Percentiles rank a stretch among this genome's conserved stretches.
These are phyloP conservation scores for Hyposoter didymator DNA, from an alignment of 2,888 invertebrate genomes.

Conservation along the genomic window DNA sequence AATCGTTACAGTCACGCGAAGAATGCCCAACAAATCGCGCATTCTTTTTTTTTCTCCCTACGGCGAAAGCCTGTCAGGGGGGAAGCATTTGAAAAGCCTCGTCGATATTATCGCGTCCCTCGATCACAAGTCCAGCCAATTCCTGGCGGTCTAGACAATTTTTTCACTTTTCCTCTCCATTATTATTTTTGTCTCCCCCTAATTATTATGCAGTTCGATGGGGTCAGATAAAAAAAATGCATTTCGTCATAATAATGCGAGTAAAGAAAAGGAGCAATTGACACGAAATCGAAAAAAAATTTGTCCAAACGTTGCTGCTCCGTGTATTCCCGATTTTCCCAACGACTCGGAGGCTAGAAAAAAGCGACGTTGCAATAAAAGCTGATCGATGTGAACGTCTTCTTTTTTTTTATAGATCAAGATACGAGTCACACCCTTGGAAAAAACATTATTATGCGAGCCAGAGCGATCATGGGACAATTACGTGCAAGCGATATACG, in stretches of 20 bases:
- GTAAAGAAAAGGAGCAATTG: neutral
- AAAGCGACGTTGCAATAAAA: neutral
- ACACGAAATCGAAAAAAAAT: neutral
- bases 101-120: slow-evolving; percentile 39
- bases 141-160: slow-evolving; percentile 67
- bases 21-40: neutral
- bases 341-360: neutral
- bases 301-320: neutral
- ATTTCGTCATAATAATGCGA: neutral
- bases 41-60: slow-evolving; percentile 19
- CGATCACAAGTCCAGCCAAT: slow-evolving; percentile 31
- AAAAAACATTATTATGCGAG: slow-evolving; percentile 48
- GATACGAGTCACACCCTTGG: slow-evolving; percentile 20
- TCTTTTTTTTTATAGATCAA: neutral
- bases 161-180: slow-evolving; percentile 39
- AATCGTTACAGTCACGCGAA: slow-evolving; percentile 70
- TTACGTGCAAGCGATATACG: slow-evolving; percentile 45
- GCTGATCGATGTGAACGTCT: neutral
- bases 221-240: slow-evolving; percentile 15
- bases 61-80: neutral
- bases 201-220: slow-evolving; percentile 6
- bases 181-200: neutral
- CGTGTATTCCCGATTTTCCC: neutral
- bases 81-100: slow-evolving; percentile 26
- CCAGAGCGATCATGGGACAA: slow-evolving; percentile 10